A percentile compares a stretch with the other conserved stretches of the same genome.
Evolutionary conservation across 2,113 vertebrate genomes (phyloP).

Genomic region (Labeo rohita): DNA sequence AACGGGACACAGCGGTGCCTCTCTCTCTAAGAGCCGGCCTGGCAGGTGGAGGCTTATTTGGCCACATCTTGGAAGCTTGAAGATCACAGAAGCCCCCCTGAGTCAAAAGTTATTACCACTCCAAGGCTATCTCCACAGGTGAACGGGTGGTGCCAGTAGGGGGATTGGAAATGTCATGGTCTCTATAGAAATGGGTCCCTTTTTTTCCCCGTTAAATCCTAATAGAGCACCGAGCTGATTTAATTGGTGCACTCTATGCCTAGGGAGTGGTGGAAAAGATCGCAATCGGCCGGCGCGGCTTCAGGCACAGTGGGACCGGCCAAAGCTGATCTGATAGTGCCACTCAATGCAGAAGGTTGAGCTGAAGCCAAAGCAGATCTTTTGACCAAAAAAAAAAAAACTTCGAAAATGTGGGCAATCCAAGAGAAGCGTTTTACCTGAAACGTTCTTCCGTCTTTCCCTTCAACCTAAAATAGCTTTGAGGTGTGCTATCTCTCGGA

Average conservation of each 20-base stretch:
- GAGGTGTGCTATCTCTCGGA: conserved; percentile 48
- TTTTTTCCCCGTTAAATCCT: conserved; percentile 59
- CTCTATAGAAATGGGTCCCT: conserved; percentile 50
- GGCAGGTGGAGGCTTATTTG: conserved; percentile 57
- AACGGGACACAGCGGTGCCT: conserved; percentile 44
- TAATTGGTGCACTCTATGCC: conserved; percentile 64
- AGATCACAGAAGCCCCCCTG: conserved; percentile 63
- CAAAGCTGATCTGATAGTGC: conserved; percentile 62
- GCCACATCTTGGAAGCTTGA: conserved; percentile 56
- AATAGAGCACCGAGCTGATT: conserved; percentile 58
- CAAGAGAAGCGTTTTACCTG: conserved; percentile 51
- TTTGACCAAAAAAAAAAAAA: conserved; percentile 45
- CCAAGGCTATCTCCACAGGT: conserved; percentile 60
- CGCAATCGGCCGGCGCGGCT: conserved; percentile 52
- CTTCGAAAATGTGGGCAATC: conserved; percentile 54
- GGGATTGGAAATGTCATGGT: conserved; percentile 59
- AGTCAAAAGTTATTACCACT: conserved; percentile 64
- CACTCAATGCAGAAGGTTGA: conserved; percentile 51
- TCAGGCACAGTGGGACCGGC: conserved; percentile 46
- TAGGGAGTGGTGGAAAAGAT: conserved; percentile 60
- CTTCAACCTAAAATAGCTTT: conserved; percentile 45
- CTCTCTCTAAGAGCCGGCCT: conserved; percentile 48
- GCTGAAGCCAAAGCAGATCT: conserved; percentile 57
- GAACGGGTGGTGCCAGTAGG: conserved; percentile 48
- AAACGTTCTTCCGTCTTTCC: conserved; percentile 36